These are phyloP conservation scores for Oreochromis spilurus DNA, from an alignment of 2,113 vertebrate genomes.

Conservation along the genomic window DNA sequence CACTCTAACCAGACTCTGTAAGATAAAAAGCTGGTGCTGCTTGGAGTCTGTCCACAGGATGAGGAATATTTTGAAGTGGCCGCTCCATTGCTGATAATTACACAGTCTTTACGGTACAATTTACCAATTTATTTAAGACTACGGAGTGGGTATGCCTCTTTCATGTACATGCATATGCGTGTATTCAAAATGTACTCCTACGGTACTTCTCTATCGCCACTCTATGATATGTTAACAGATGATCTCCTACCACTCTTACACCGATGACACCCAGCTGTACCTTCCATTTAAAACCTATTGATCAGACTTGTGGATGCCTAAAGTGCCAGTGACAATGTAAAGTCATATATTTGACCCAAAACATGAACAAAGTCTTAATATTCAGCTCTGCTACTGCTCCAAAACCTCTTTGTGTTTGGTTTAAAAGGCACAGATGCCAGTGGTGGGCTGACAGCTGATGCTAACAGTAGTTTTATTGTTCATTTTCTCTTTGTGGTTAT, in stretches of 20 bases:
- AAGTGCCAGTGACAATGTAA: not conserved
- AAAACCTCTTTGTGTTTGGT: not conserved
- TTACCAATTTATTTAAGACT: not conserved
- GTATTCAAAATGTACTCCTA: not conserved
- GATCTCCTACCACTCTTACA: not conserved
- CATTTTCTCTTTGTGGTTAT: not conserved
- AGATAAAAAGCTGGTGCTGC: not conserved
- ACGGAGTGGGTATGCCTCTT: not conserved
- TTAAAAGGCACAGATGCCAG: not conserved
- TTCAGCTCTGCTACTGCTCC: not conserved
- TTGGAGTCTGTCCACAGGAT: not conserved
- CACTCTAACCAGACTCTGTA: not conserved
- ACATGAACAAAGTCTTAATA: not conserved
- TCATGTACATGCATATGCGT: not conserved
- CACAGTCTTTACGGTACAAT: not conserved
- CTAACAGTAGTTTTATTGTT: not conserved
- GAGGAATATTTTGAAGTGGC: not conserved
- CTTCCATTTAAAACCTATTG: not conserved
- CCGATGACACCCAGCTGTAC: not conserved
- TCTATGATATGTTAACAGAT: not conserved
- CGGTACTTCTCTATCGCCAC: not conserved
- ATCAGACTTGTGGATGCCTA: not conserved
- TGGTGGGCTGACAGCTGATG: not conserved
- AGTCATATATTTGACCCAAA: not conserved
- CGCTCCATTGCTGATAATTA: not conserved